phyloP scores from a whole-genome alignment of 2,113 vertebrate species.

The Capricornis sumatraensis region DNA sequence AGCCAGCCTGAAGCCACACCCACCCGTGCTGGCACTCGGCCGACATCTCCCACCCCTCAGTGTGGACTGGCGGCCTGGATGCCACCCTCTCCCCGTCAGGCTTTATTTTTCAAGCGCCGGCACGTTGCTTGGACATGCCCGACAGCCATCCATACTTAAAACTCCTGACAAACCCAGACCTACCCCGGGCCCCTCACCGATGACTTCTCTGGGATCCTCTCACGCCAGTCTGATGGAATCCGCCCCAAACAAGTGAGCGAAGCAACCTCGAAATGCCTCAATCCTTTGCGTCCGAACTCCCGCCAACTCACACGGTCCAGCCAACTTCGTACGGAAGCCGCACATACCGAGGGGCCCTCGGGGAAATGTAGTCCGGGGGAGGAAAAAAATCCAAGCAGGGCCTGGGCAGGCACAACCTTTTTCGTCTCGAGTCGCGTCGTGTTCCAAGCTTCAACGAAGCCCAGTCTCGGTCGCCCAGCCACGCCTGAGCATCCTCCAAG shows the following conservation, averaged over 20 bases:
- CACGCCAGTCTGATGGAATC: accelerated
- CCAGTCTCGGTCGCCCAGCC: background rate
- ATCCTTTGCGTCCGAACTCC: background rate
- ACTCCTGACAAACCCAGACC: background rate
- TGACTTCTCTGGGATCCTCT: background rate
- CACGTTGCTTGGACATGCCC: background rate
- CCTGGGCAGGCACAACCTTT: background rate
- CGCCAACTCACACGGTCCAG: accelerated
- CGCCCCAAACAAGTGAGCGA: accelerated
- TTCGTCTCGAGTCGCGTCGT: too few relatives aligned
- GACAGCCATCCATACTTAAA: background rate
- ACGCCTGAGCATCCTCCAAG: too few relatives aligned
- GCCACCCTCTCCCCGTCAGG: background rate
- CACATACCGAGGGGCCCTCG: background rate
- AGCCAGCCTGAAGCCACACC: background rate
- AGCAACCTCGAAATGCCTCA: accelerated
- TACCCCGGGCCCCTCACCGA: background rate
- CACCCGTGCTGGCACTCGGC: accelerated
- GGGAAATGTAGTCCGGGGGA: background rate
- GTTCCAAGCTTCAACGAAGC: background rate
- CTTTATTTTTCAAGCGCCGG: background rate
- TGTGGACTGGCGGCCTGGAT: background rate
- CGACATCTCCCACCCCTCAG: background rate
- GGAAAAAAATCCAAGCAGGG: background rate
- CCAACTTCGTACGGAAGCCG: background rate